These are phyloP conservation scores for Leuciscus idus DNA, from an alignment of 2,113 vertebrate species.

Conservation along the genomic window DNA sequence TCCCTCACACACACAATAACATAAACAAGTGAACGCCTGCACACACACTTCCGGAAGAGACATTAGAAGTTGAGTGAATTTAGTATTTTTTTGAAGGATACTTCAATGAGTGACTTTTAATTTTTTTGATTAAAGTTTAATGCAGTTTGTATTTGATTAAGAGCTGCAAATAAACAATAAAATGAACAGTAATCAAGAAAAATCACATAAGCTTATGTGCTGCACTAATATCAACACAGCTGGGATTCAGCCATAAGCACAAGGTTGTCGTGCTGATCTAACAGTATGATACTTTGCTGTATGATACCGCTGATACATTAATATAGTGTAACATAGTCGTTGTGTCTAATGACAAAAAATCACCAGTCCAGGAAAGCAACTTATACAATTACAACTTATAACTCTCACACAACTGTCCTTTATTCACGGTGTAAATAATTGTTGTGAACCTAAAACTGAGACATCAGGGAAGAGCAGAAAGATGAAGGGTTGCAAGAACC, in stretches of 20 bases:
- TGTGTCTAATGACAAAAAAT: background rate
- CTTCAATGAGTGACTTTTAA: no score
- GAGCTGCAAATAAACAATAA: background rate
- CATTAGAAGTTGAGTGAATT: background rate
- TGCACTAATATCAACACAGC: background rate
- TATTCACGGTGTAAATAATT: background rate
- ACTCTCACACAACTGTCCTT: background rate
- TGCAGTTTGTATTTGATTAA: background rate
- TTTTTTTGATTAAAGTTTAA: conserved; percentile 1
- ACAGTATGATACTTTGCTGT: background rate
- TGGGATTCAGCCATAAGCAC: background rate
- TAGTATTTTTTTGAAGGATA: background rate
- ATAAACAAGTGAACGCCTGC: background rate
- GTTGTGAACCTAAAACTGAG: background rate
- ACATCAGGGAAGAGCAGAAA: background rate
- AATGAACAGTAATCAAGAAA: background rate
- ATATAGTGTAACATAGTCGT: background rate
- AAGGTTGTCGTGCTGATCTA: background rate
- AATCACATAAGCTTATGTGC: background rate
- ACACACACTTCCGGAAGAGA: conserved; percentile 15
- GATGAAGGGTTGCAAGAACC: background rate
- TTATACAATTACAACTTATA: background rate
- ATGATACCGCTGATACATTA: background rate
- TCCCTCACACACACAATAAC: background rate
- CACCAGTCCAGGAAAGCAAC: background rate